Base-by-base conservation (phyloP, 1,140 invertebrate species). In the Atta cephalotes region DNA sequence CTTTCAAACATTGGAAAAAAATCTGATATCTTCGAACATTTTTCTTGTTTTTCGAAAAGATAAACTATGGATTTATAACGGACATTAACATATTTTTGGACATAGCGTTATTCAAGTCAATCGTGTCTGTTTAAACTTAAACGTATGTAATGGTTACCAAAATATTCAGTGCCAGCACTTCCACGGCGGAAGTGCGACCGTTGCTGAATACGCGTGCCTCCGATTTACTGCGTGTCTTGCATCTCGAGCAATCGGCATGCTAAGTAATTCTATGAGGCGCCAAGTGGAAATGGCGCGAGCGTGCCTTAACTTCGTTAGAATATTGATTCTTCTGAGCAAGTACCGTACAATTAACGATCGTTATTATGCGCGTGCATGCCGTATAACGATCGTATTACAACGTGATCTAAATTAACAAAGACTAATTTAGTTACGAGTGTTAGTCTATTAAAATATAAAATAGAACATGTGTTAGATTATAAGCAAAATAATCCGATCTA, bases 141-240 rank as follows among this genome's bases (percentile, higher is more conserved):
- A 84, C 31, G 56, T 39, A 18, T 53, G 72, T 76, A 65, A 53
- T 31, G 53, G 51, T 39, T 77, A 76, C 60, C 74, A 31, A 89
- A 88, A 74, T 89, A 89, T 86, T 82, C 76, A 84, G 70, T 62
- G 71, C 56, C 58, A 77, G 81, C 21, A 35, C 80, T 89, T 86
- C 58, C 77, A 85, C 35, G 14, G 49, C 82, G 87, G 88, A 89
- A 89, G 78, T 89, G 87, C 74, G 63, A 89, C 88, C 88, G 88
- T 78, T 89, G 79, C 74, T 85, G 79, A 78, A 70, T 86, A 84
- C 63, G 68, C 85, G 68, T 71, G 87, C 70, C 87, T 80, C 66
- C 53, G 65, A 85, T 85, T 21, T 71, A 65, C 53, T 45, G 25
- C 88, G 88, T 81, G 88, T 85, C 68, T 58, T 12, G 88, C 76